Conservation (phyloP, 2,113 vertebrate genomes). For the Aptenodytes forsteri region DNA sequence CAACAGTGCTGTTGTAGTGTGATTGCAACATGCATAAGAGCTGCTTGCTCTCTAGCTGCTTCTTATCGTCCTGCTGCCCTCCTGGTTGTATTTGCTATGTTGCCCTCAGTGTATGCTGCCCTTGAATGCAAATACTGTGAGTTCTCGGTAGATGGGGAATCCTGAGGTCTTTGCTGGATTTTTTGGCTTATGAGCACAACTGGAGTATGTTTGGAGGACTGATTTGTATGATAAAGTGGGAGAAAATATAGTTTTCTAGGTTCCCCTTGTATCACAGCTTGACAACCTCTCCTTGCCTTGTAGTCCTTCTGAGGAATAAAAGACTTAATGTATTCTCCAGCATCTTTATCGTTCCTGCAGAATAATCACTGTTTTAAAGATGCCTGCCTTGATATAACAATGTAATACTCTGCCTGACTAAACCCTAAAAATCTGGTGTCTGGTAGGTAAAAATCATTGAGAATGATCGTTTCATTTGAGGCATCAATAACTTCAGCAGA, state of each 20-base stretch:
- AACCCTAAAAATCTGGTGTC: neutral
- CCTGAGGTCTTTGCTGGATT: neutral
- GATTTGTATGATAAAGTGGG: neutral
- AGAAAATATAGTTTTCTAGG: neutral
- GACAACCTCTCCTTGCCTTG: neutral
- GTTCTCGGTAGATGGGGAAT: neutral
- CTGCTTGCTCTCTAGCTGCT: neutral
- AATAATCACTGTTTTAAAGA: neutral
- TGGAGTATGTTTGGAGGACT: neutral
- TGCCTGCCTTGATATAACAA: neutral
- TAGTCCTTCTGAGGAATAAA: neutral
- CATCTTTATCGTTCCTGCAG: neutral
- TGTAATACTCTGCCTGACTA: neutral
- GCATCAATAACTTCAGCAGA: neutral
- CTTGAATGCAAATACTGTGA: neutral
- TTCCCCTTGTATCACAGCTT: neutral
- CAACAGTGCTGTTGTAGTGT: neutral
- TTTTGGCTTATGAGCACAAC: neutral
- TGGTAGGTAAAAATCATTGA: neutral
- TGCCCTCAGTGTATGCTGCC: neutral
- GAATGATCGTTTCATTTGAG: neutral
- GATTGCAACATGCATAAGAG: neutral
- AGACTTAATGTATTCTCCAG: neutral
- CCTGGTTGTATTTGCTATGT: neutral
- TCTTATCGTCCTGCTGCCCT: neutral